Conservation (phyloP, 2,113 vertebrate species). For the Channa maculata region DNA sequence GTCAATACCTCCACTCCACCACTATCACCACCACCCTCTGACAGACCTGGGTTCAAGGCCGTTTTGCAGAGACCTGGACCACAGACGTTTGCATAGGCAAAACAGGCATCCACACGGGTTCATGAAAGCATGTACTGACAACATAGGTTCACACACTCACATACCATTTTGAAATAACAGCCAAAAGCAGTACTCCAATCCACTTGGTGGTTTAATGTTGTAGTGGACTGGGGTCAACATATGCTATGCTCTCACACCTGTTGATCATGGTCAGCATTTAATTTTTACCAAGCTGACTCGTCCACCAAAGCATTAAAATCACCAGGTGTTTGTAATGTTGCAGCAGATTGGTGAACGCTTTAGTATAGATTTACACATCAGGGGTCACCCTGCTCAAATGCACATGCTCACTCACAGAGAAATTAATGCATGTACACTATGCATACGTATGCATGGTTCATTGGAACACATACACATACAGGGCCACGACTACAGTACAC, state of each 20-base stretch:
- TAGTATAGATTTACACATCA: constrained; percentile 14
- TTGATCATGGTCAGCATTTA: no score
- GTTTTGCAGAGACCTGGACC: constrained; percentile 38
- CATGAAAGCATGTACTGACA: neutral
- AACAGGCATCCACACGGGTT: neutral
- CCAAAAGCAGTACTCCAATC: neutral
- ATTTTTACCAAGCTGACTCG: no score
- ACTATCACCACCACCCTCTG: constrained; percentile 41
- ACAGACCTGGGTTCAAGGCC: constrained; percentile 66
- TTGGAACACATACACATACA: constrained; percentile 33
- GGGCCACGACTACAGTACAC: constrained; percentile 47
- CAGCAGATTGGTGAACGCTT: neutral
- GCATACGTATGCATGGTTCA: neutral
- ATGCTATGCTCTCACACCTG: no score
- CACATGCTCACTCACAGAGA: constrained; percentile 26
- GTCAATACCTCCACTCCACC: constrained; percentile 69
- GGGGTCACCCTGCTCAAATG: constrained; percentile 33
- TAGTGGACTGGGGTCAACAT: no score
- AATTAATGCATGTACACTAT: constrained; percentile 13
- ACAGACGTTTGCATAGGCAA: constrained; percentile 18
- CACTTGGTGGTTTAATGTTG: no score
- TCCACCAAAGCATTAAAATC: no score
- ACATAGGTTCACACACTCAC: constrained; percentile 22
- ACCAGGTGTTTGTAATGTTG: no score
- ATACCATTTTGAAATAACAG: constrained; percentile 35